A percentile compares a stretch with the other conserved stretches of the same genome.
phyloP scores from a whole-genome alignment of 2,797 vertebrate species.

The Emys orbicularis region DNA sequence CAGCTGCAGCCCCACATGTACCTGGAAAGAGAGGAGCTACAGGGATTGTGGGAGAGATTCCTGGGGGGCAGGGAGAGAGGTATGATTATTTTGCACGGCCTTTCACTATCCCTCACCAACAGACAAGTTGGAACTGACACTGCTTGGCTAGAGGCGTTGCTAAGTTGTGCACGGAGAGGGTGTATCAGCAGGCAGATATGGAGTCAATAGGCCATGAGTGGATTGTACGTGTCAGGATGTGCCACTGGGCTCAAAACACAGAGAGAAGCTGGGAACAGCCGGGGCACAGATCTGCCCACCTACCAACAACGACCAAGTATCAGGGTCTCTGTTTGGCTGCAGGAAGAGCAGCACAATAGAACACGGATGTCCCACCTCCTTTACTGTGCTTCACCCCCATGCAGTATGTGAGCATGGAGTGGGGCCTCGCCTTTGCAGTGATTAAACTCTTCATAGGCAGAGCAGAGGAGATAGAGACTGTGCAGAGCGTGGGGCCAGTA shows the following conservation, averaged over 20 bases:
- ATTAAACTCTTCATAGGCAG: not conserved
- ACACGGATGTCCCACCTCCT: rapidly evolving
- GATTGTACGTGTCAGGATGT: not conserved
- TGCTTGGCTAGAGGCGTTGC: rapidly evolving
- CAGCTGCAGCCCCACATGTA: not conserved
- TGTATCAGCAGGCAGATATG: not conserved
- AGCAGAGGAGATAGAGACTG: not conserved
- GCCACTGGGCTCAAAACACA: not conserved
- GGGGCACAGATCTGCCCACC: not conserved
- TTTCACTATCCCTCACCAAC: not conserved
- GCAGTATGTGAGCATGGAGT: not conserved
- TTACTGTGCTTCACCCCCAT: not conserved
- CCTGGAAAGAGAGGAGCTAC: not conserved
- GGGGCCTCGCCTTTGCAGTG: too few relatives aligned
- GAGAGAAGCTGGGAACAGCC: not conserved
- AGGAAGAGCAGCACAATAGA: not conserved
- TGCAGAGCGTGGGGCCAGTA: not conserved
- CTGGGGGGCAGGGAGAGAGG: not conserved
- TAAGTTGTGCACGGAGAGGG: rapidly evolving
- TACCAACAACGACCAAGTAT: not conserved
- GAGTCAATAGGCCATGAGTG: not conserved
- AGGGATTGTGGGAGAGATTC: not conserved
- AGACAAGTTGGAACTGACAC: not conserved
- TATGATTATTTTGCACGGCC: not conserved
- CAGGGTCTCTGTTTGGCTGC: not conserved